Conservation (phyloP, 2,113 vertebrate genomes). For the Strigops habroptila region DNA sequence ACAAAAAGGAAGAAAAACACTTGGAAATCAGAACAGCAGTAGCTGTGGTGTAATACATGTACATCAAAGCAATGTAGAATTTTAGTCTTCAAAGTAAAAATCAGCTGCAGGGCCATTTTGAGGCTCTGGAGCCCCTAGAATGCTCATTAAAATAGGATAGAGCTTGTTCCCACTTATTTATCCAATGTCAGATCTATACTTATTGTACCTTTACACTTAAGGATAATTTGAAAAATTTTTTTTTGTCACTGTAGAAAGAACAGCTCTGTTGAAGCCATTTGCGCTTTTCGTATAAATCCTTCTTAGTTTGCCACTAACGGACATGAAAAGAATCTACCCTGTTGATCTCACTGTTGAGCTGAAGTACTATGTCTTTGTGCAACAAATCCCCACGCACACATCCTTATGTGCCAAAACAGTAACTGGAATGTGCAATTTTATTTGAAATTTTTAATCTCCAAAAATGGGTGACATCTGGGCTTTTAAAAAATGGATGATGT, state of each 20-base stretch:
- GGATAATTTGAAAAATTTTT: not conserved
- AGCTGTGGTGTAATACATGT: not conserved
- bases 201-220: not conserved
- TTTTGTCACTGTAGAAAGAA: not conserved
- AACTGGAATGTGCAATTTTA: conserved; percentile 3
- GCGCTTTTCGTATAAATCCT: conserved; percentile 47
- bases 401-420: conserved; percentile 26
- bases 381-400: conserved; percentile 14
- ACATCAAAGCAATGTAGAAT: not conserved
- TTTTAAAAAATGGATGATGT: conserved; percentile 49
- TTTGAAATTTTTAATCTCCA: not conserved
- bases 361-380: not conserved
- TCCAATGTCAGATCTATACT: not conserved
- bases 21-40: not conserved
- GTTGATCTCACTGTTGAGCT: conserved; percentile 1
- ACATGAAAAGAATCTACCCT: not conserved
- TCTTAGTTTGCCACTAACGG: conserved; percentile 39
- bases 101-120: not conserved
- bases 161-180: not conserved
- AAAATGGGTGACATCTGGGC: conserved; percentile 39
- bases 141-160: not conserved
- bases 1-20: not conserved
- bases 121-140: not conserved
- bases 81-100: not conserved
- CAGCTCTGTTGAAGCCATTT: not conserved